These are phyloP conservation scores for Enteromius radiatus DNA, from an alignment of 2,797 vertebrate species.

Conservation along the genomic window DNA sequence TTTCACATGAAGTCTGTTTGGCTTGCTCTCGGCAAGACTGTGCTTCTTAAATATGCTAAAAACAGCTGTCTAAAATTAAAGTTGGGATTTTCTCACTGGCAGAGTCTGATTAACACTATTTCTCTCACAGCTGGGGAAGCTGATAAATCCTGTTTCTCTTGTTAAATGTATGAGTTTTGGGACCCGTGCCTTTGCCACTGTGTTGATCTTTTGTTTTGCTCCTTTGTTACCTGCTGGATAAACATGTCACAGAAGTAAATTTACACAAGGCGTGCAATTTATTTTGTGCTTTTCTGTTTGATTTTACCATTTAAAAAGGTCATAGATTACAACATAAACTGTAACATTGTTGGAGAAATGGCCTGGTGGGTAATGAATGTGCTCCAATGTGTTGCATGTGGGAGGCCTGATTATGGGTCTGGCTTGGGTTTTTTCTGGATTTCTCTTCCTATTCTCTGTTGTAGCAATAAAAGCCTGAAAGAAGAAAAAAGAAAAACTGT, in stretches of 20 bases:
- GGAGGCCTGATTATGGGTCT: too few relatives aligned
- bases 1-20: constrained; percentile 25
- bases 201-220: constrained; percentile 27
- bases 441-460: background rate
- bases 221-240: constrained; percentile 5
- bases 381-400: background rate
- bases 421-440: background rate
- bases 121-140: constrained; percentile 26
- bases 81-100: constrained; percentile 41
- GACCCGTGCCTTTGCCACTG: background rate
- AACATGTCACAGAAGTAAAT: background rate
- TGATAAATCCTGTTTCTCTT: constrained; percentile 30
- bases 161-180: constrained; percentile 5
- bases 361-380: background rate
- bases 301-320: constrained; percentile 7
- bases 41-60: constrained; percentile 27
- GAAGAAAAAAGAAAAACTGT: background rate
- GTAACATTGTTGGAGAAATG: background rate
- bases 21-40: constrained; percentile 37
- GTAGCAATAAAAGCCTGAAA: background rate
- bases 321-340: background rate
- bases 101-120: constrained; percentile 44
- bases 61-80: constrained; percentile 49
- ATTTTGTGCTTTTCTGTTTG: background rate
- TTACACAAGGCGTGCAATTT: constrained; percentile 8